Base-by-base conservation (phyloP, 1,140 invertebrate genomes). In the Streblospio benedicti region DNA sequence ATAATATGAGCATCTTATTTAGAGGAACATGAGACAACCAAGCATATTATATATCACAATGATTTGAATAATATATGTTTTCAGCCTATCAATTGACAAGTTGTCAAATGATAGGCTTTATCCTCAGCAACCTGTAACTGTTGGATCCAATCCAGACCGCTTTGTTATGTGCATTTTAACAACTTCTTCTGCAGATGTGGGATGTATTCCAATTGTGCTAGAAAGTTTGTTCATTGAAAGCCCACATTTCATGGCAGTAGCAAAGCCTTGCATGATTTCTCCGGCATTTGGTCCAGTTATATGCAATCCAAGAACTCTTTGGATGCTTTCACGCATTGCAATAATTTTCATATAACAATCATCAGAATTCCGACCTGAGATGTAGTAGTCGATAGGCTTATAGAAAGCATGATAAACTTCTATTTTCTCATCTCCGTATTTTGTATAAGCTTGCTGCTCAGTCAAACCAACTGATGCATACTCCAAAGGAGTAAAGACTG, bases 401-500 rank as follows among this genome's bases (percentile, higher is more conserved):
- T 95, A 96, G 73, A 85, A 92, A 45, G 87, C 87, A 79, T 97
- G 94, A 76, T 93, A 97, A 31, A 78, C 79, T 66, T 83, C 81
- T 57, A 85, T 75, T 53, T 80, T 76, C 3, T 83, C 81, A 49
- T 77, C 74, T 1, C 84, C 84, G 76, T 76, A 85, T 52, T 78
- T 76, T 28, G 73, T 75, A 2, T 86, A 77, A 0, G 95, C 94
- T 38, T 81, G 82, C 76, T 99, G 95, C 81, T 99, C 95, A 68
- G 90, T 88, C 16, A 93, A 79, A 3, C 95, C 96, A 45, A 95
- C 91, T 71, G 85, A 87, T 1, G 91, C 91, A 75, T 99, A 99
- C 80, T 99, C 96, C 3, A 97, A 70, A 12, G 94, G 94, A 47
- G 91, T 96, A 74, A 98, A 99, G 4, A 99, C 87, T 6, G 94